Conservation (phyloP, 2,888 invertebrate species). For the Ommatoiulus sabulosus region DNA sequence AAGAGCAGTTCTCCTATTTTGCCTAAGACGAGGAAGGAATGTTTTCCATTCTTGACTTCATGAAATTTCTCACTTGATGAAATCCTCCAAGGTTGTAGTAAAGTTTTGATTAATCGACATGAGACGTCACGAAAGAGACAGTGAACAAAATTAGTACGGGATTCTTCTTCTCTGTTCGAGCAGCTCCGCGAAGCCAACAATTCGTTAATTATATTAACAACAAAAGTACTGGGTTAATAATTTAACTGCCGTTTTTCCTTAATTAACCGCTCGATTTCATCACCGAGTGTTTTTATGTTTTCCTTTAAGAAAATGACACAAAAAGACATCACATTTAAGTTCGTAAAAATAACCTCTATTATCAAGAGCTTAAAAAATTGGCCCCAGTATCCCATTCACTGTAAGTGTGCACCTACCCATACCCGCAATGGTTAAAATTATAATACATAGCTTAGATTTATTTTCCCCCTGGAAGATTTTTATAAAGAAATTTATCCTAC, state of each 20-base stretch:
- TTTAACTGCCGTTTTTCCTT: slow-evolving; percentile 65
- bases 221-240: slow-evolving; percentile 14
- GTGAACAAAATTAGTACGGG: background rate
- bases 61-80: background rate
- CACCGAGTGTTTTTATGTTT: slow-evolving; percentile 82
- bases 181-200: no score
- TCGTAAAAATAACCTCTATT: no score
- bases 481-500: no score
- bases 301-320: slow-evolving; percentile 72
- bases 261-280: slow-evolving; percentile 79
- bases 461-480: no score
- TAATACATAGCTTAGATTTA: no score
- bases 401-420: no score
- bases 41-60: background rate
- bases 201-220: background rate
- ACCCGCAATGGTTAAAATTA: no score
- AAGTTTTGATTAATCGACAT: background rate
- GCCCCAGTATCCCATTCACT: no score
- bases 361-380: no score
- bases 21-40: background rate
- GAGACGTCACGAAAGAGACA: background rate
- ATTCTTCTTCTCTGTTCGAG: background rate
- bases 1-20: background rate
- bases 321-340: no score
- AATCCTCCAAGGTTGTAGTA: background rate